Evolutionary conservation across 2,113 vertebrate species (phyloP).

Genomic region (Alouatta palliata): DNA sequence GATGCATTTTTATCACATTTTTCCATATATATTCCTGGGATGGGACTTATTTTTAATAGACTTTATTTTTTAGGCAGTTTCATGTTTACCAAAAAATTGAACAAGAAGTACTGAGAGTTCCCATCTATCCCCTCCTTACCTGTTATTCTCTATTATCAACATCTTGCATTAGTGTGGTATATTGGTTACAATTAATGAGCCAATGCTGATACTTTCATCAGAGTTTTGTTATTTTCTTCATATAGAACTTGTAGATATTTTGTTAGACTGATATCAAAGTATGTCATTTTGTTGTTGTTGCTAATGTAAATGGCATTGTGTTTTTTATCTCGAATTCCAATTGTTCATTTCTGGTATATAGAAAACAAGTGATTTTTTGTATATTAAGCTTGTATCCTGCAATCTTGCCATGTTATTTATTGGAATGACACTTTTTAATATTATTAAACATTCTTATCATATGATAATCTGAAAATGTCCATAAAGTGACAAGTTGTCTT

Average conservation of each 20-base stretch:
- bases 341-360: background rate
- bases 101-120: background rate
- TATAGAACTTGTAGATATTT: background rate
- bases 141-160: background rate
- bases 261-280: background rate
- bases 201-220: background rate
- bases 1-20: constrained; percentile 22
- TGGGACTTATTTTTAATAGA: background rate
- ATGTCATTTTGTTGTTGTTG: background rate
- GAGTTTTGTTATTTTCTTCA: background rate
- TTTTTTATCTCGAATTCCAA: background rate
- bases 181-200: background rate
- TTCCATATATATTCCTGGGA: background rate
- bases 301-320: background rate
- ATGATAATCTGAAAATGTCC: background rate
- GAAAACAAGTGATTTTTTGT: background rate
- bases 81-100: background rate
- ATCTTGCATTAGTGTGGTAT: background rate
- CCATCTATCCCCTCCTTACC: background rate
- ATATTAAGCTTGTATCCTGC: background rate
- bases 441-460: background rate
- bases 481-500: background rate
- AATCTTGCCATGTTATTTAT: background rate
- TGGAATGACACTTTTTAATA: background rate
- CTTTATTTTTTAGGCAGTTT: background rate